phyloP scores from a whole-genome alignment of 2,113 vertebrate species.

The Alligator sinensis region DNA sequence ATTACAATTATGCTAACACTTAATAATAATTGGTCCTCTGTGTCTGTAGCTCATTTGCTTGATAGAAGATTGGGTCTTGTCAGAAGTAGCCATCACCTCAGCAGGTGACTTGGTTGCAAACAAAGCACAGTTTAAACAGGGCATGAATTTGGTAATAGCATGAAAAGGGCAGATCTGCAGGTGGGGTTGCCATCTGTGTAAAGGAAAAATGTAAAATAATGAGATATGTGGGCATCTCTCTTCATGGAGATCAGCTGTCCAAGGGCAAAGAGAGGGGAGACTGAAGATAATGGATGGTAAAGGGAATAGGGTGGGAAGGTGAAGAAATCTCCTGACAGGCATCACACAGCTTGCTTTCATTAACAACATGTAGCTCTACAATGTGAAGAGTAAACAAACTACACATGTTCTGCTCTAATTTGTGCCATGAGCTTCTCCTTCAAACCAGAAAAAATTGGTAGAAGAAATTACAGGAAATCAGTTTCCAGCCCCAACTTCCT shows the following conservation, averaged over 20 bases:
- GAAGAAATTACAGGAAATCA: background rate
- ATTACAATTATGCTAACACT: conserved; percentile 82
- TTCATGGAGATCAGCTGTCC: background rate
- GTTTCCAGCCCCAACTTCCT: background rate
- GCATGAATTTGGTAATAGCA: conserved; percentile 51
- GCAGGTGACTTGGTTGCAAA: conserved; percentile 73
- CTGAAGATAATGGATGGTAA: conserved; percentile 32
- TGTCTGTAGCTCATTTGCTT: conserved; percentile 74
- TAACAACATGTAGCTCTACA: conserved; percentile 1
- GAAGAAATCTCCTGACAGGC: conserved; percentile 30
- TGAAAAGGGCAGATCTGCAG: conserved; percentile 62
- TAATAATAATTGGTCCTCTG: conserved; percentile 81
- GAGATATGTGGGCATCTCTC: conserved; percentile 13
- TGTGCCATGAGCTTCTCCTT: background rate
- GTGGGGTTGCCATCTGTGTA: conserved; percentile 64
- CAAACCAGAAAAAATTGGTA: background rate
- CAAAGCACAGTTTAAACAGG: conserved; percentile 61
- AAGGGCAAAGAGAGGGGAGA: conserved; percentile 65
- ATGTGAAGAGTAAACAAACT: conserved; percentile 29
- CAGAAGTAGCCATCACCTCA: conserved; percentile 70
- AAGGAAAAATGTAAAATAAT: conserved; percentile 57
- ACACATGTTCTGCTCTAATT: background rate
- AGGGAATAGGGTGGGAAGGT: conserved; percentile 1
- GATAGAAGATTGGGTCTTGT: conserved; percentile 70
- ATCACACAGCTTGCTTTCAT: conserved; percentile 19